phyloP scores from a whole-genome alignment of 1,140 invertebrate species.

The Anagrus nilaparvatae region DNA sequence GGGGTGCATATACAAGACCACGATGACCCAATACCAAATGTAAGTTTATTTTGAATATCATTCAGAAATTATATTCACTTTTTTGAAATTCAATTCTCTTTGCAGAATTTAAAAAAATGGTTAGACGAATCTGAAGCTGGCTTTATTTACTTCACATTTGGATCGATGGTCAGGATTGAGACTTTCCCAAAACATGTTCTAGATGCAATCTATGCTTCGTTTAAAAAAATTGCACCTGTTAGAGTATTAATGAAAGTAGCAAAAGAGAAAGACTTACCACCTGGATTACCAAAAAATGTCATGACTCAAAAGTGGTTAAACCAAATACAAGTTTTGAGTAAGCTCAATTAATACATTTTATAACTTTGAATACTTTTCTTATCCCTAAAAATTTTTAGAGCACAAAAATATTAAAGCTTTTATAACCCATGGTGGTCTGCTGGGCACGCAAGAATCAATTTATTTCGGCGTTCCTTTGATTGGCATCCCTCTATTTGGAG shows the following conservation, averaged over 20 bases:
- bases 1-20: slow-evolving; percentile 42
- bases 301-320: slow-evolving; percentile 51
- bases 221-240: slow-evolving; percentile 24
- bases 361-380: no score
- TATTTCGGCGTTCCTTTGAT: slow-evolving; percentile 64
- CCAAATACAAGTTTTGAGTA: slow-evolving; percentile 53
- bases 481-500: slow-evolving; percentile 59
- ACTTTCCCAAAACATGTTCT: slow-evolving; percentile 25
- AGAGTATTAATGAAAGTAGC: slow-evolving; percentile 28
- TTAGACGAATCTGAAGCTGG: slow-evolving; percentile 55
- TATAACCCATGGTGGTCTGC: slow-evolving; percentile 63
- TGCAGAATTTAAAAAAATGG: slow-evolving; percentile 55
- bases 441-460: slow-evolving; percentile 64
- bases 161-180: slow-evolving; percentile 56
- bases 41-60: no score
- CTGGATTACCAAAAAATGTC: slow-evolving; percentile 47
- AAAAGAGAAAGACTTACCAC: slow-evolving; percentile 21
- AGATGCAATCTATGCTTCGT: slow-evolving; percentile 21
- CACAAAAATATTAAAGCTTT: slow-evolving; percentile 46
- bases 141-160: slow-evolving; percentile 61
- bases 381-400: slow-evolving; percentile 20
- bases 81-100: not conserved
- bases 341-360: no score
- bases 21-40: slow-evolving; percentile 14
- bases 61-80: not conserved